Evolutionary conservation across 2,888 invertebrate species (phyloP), one percentile per base, ranked within the genome.

Genomic region (Thymelicus acteon): DNA sequence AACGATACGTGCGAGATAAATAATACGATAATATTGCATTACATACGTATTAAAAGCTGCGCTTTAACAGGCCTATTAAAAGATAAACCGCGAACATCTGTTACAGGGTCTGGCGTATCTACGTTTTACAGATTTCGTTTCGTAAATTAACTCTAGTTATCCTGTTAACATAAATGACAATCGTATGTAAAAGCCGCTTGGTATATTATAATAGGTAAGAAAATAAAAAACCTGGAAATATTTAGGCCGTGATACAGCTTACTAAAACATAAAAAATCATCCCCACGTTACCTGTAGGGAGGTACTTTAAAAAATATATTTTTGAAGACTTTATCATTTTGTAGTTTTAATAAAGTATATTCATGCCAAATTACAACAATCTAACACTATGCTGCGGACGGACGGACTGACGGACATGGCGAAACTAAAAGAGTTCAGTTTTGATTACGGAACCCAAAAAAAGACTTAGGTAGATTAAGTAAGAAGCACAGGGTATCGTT

Each of bases 1-100:
- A 84, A 79, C 82, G 81, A 77, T 74, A 79, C 73, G 79, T 79
- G 83, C 81, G 85, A 85, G 87, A 90, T 89, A 89, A 89, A 87
- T 86, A 84, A 85, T 78, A 78, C 79, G 85, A 89, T 90, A 88
- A 87, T 88, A 88, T 91, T 84, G 76, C 85, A 83, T 89, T 89
- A 87, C 87, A 84, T 83, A 84, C 82, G 79, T 83, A 90, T 89
- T 89, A 89, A 89, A 89, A 90, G 84, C 85, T 87, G 78, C 80
- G 87, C 79, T 90, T 85, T 83, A 52, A 85, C 83, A 85, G 82
- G 83, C 79, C 83, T 82, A 85, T 84, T 84, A 77, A 75, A 78
- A 81, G 88, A 90, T 88, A 89, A 89, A 85, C 78, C 78, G 82
- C 78, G 79, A 77, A 83, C 87, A 90, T 88, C 82, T 90, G 90